Evolutionary conservation across 2,888 invertebrate species (phyloP).

Genomic region (Nemurella pictetii): DNA sequence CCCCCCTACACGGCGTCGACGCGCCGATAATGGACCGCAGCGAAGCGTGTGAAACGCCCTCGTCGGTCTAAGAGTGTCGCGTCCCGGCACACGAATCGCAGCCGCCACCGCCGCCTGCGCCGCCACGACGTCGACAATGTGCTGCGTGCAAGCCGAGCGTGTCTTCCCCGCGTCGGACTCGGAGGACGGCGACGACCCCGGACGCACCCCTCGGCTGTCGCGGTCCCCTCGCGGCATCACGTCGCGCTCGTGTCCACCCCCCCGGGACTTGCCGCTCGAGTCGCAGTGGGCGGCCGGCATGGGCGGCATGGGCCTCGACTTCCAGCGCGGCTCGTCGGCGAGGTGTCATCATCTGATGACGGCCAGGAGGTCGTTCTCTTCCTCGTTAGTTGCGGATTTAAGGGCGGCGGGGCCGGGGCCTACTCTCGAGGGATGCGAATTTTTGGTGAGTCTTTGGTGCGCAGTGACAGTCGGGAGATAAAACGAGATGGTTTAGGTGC

Average conservation of each 20-base stretch:
- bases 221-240: slow-evolving; percentile 36
- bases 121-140: slow-evolving; percentile 40
- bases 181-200: slow-evolving; percentile 42
- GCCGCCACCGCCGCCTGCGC: neutral
- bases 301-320: slow-evolving; percentile 50
- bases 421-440: slow-evolving; percentile 43
- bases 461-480: neutral
- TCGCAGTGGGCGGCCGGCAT: slow-evolving; percentile 53
- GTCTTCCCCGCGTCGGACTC: slow-evolving; percentile 46
- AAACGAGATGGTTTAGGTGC: neutral
- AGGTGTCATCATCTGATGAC: slow-evolving; percentile 38
- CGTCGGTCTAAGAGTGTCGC: neutral
- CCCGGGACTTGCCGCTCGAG: slow-evolving; percentile 45
- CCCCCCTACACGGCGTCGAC: too few relatives aligned
- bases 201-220: slow-evolving; percentile 30
- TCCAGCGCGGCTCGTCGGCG: slow-evolving; percentile 14
- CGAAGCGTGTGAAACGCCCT: neutral
- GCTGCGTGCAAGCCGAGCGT: slow-evolving; percentile 46
- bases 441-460: slow-evolving; percentile 41
- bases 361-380: slow-evolving; percentile 44
- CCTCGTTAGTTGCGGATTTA: slow-evolving; percentile 44
- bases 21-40: neutral
- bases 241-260: slow-evolving; percentile 41
- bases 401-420: slow-evolving; percentile 43
- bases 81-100: neutral